Conservation (phyloP, 2,888 invertebrate species). For the Anarsia innoxiella region DNA sequence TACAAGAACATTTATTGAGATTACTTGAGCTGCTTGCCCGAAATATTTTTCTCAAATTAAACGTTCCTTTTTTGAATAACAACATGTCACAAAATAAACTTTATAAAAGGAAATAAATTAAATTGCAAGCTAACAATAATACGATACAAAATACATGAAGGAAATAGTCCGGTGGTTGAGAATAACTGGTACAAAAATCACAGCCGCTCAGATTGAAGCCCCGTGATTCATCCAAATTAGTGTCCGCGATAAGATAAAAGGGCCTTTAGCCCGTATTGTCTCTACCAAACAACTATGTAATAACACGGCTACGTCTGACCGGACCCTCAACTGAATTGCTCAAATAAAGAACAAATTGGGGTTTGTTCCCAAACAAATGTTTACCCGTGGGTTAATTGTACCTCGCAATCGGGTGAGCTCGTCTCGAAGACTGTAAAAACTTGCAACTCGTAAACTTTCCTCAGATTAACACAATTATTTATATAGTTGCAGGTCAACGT, state of each 20-base stretch:
- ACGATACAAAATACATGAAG: too few relatives aligned
- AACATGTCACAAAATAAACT: too few relatives aligned
- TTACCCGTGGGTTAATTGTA: slow-evolving; percentile 39
- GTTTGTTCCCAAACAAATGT: slow-evolving; percentile 28
- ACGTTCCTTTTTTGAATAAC: too few relatives aligned
- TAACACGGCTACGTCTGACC: neutral
- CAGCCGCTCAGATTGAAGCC: too few relatives aligned
- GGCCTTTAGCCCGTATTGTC: slow-evolving; percentile 1
- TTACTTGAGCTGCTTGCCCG: too few relatives aligned
- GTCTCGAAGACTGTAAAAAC: slow-evolving; percentile 36
- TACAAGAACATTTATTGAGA: too few relatives aligned
- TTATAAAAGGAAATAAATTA: too few relatives aligned
- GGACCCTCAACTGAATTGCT: slow-evolving; percentile 18
- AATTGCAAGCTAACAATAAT: too few relatives aligned
- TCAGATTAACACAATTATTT: slow-evolving; percentile 12
- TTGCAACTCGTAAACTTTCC: slow-evolving; percentile 33
- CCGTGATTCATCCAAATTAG: neutral
- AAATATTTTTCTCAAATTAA: too few relatives aligned
- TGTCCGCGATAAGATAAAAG: neutral
- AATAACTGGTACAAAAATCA: too few relatives aligned
- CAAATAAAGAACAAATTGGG: slow-evolving; percentile 24
- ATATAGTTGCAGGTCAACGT: too few relatives aligned
- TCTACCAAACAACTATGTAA: neutral
- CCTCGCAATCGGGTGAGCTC: slow-evolving; percentile 29
- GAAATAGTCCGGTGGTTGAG: too few relatives aligned